phyloP scores from a whole-genome alignment of 2,888 invertebrate genomes.

The Leucophenga maculata region DNA sequence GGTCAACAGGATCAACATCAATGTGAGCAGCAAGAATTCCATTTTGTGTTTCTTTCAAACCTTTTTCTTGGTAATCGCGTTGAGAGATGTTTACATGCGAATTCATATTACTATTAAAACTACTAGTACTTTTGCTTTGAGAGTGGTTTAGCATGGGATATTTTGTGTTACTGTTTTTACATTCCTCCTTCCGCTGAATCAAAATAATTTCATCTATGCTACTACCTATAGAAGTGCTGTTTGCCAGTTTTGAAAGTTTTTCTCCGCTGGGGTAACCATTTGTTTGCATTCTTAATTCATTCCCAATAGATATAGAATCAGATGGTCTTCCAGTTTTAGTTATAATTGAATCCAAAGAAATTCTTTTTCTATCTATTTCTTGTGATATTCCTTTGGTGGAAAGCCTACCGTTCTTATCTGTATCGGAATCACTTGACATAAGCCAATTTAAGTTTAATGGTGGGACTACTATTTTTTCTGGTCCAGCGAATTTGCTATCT shows the following conservation, averaged over 20 bases:
- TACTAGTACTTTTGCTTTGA: not conserved
- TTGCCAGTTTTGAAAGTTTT: not conserved
- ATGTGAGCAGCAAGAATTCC: not conserved
- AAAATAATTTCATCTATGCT: slow-evolving; percentile 4
- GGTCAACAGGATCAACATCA: not conserved
- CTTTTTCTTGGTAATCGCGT: not conserved
- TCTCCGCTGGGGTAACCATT: not conserved
- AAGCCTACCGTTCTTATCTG: slow-evolving; percentile 7
- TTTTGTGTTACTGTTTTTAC: not conserved
- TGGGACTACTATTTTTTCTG: not conserved
- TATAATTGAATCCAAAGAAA: not conserved
- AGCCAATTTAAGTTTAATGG: not conserved
- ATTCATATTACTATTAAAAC: not conserved
- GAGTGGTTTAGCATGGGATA: not conserved
- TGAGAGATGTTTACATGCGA: not conserved
- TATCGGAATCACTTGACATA: too few species aligned
- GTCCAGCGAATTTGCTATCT: not conserved
- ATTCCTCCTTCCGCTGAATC: not conserved
- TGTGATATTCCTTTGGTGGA: not conserved
- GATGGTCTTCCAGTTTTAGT: not conserved
- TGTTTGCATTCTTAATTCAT: not conserved
- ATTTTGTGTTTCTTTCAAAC: not conserved
- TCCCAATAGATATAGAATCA: not conserved
- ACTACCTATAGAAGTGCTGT: not conserved
- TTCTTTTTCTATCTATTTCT: not conserved